Evolutionary conservation across 2,797 vertebrate species (phyloP).

Genomic region (Phoeniculus purpureus): DNA sequence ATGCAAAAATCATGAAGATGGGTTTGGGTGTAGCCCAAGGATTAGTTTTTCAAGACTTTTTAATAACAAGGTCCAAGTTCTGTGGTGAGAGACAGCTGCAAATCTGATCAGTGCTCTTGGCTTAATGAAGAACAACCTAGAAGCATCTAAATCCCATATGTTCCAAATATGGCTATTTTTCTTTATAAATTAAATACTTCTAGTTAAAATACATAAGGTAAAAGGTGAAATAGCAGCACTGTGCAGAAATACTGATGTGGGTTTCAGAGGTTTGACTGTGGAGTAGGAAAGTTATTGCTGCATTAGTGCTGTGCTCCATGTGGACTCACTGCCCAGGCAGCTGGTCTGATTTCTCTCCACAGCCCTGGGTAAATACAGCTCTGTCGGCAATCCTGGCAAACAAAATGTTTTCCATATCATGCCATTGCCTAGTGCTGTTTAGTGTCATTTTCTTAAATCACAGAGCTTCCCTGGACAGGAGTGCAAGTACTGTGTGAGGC

Average conservation of each 20-base stretch:
- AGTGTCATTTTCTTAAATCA: neutral
- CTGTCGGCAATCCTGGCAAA: neutral
- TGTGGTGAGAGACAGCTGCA: neutral
- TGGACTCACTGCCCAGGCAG: neutral
- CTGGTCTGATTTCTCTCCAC: neutral
- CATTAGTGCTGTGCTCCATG: neutral
- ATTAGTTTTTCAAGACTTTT: neutral
- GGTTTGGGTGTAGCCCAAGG: neutral
- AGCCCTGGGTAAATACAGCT: neutral
- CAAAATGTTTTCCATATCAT: neutral
- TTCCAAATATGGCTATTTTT: neutral
- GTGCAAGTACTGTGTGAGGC: neutral
- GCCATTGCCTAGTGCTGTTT: neutral
- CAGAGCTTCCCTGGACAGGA: neutral
- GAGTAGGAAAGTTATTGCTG: neutral
- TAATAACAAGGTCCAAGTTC: neutral
- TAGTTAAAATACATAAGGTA: neutral
- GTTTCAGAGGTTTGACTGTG: neutral
- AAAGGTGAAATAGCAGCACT: neutral
- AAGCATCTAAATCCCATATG: neutral
- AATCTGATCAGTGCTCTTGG: neutral
- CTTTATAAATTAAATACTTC: neutral
- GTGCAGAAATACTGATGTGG: neutral
- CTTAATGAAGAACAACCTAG: neutral
- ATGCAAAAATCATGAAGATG: neutral